phyloP scores from a whole-genome alignment of 2,113 vertebrate species.

The Epinephelus moara region DNA sequence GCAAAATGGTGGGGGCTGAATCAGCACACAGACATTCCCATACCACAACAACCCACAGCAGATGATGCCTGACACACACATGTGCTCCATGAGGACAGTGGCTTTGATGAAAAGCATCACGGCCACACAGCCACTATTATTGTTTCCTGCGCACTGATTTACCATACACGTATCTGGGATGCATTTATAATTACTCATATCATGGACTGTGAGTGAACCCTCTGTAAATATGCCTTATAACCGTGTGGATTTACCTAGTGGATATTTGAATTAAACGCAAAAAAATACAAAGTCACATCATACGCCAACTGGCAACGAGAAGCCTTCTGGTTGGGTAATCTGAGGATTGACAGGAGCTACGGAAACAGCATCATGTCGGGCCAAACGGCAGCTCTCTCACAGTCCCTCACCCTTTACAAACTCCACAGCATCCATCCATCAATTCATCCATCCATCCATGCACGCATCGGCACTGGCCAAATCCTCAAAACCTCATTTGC shows the following conservation, averaged over 20 bases:
- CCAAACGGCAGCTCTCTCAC: slow-evolving; percentile 42
- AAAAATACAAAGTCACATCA: slow-evolving; percentile 12
- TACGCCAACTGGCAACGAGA: slow-evolving; percentile 4
- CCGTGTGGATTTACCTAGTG: background rate
- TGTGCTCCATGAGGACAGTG: slow-evolving; percentile 57
- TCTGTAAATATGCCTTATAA: background rate
- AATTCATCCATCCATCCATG: background rate
- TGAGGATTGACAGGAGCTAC: slow-evolving; percentile 27
- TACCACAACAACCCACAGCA: slow-evolving; percentile 77
- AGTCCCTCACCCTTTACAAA: background rate
- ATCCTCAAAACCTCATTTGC: slow-evolving; percentile 40
- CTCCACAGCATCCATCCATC: background rate
- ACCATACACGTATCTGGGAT: slow-evolving; percentile 35
- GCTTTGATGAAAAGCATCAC: slow-evolving; percentile 71
- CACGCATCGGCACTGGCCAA: background rate
- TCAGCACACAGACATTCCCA: slow-evolving; percentile 73
- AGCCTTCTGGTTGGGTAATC: slow-evolving; percentile 16
- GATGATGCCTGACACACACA: slow-evolving; percentile 73
- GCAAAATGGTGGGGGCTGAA: slow-evolving; percentile 60
- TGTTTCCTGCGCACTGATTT: slow-evolving; percentile 57
- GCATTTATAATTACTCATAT: slow-evolving; percentile 32
- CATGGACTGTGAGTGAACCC: background rate
- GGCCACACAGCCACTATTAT: slow-evolving; percentile 43
- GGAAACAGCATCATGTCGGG: slow-evolving; percentile 9
- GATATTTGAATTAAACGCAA: background rate